Percentiles rank a stretch among this genome's conserved stretches.
phyloP scores from a whole-genome alignment of 2,888 invertebrate genomes.

The Serrognathus titanus region DNA sequence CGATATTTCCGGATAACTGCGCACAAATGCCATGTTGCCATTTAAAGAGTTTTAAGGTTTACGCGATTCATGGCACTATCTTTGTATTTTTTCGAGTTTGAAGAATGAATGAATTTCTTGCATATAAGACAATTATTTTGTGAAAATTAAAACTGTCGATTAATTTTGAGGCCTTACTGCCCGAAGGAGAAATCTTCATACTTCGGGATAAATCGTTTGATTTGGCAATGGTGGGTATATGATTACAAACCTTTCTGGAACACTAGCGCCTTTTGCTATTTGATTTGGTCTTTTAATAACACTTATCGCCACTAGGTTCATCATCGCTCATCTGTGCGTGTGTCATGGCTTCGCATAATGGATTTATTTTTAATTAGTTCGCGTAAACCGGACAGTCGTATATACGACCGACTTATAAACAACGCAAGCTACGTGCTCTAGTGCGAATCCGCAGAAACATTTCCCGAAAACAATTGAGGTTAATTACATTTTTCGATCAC shows the following conservation, averaged over 20 bases:
- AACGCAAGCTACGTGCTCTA: slow-evolving; percentile 8
- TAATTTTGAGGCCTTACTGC: no score
- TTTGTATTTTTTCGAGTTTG: no score
- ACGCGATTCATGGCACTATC: no score
- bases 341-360: slow-evolving; percentile 45
- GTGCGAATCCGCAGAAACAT: background rate
- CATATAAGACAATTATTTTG: no score
- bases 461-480: slow-evolving; percentile 18
- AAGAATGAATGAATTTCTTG: no score
- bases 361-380: slow-evolving; percentile 33
- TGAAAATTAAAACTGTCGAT: no score
- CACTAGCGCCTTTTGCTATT: slow-evolving; percentile 6
- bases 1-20: background rate
- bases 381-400: slow-evolving; percentile 14
- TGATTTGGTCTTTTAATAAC: slow-evolving; percentile 10
- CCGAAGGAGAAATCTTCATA: no score
- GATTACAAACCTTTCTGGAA: slow-evolving; percentile 8
- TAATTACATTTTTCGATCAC: slow-evolving; percentile 22
- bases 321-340: slow-evolving; percentile 29
- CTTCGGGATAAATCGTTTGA: no score
- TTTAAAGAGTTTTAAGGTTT: no score
- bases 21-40: no score
- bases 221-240: no score
- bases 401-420: slow-evolving; percentile 5
- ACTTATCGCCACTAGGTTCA: slow-evolving; percentile 28